phyloP scores from a whole-genome alignment of 2,888 invertebrate genomes.

The Ashinkailepas kermadecensis region DNA sequence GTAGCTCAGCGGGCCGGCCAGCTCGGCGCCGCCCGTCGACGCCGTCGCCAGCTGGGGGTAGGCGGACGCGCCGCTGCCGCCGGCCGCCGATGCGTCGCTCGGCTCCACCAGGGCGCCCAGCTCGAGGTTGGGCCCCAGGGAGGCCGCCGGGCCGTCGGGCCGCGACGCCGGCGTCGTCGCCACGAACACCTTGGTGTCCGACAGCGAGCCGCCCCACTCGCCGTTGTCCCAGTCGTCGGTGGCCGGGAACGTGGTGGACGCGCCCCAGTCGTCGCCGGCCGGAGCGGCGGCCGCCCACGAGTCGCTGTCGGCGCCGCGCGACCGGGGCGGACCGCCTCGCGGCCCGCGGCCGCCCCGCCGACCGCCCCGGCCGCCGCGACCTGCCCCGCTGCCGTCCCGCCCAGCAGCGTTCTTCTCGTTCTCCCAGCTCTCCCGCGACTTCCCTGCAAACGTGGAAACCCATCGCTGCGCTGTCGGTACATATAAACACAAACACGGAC shows the following conservation, averaged over 20 bases:
- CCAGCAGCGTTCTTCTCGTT: constrained; percentile 15
- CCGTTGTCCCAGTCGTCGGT: constrained; percentile 81
- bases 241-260: constrained; percentile 51
- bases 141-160: constrained; percentile 30
- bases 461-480: too few relatives aligned
- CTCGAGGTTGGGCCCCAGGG: constrained; percentile 29
- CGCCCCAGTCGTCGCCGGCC: constrained; percentile 43
- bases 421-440: not conserved
- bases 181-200: constrained; percentile 88
- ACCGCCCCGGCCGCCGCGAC: constrained; percentile 25
- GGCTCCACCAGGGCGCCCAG: constrained; percentile 31
- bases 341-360: constrained; percentile 17
- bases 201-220: constrained; percentile 88
- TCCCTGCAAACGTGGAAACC: not conserved
- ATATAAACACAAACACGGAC: too few relatives aligned
- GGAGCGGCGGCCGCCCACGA: not conserved
- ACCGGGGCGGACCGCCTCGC: constrained; percentile 21
- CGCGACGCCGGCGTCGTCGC: constrained; percentile 45
- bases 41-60: constrained; percentile 17
- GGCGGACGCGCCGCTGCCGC: constrained; percentile 23
- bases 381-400: constrained; percentile 15
- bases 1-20: constrained; percentile 6
- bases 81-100: constrained; percentile 27
- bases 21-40: not conserved
- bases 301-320: not conserved